Base-by-base conservation (phyloP, 37 sponge, comb jelly and placozoan genomes). In the Hexactinellida sp. region DNA sequence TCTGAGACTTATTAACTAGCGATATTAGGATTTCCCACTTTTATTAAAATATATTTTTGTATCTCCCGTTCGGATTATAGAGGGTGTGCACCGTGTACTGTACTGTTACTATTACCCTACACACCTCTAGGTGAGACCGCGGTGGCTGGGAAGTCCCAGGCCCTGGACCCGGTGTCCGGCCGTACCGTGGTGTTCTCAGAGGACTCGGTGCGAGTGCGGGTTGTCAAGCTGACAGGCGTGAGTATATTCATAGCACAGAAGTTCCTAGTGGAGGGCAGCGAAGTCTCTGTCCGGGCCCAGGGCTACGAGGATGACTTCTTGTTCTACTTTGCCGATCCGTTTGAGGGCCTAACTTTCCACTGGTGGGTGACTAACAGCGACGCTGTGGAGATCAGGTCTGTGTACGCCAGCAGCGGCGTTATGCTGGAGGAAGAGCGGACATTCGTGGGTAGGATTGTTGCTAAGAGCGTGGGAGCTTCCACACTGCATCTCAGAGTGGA, bases 291-390 rank as follows among this genome's bases (percentile, higher is more conserved):
- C 0, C 71, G 87, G 23, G 95, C 91, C 0, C 38, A 83, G 82
- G 95, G 94, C n/a, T 0, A 85, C 0, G 38, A 83, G 36, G 88
- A 89, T 38, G 95, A 95, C 83, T 89, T 89, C n/a, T 94, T 94
- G 23, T 93, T 95, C 54, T 30, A 89, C 30, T 95, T 95, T 76
- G 90, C 38, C 1, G 85, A 87, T 86, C 41, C 86, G 1, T n/a
- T 47, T n/a, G 89, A 88, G 0, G 88, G 88, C 0, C 36, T 95
- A 0, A 19, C 38, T 35, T 95, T 95, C 85, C 89, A 88, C 25
- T 95, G 95, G 95, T 89, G 90, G 0, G 88, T 85, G 16, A 85
- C 82, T 71, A 95, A 93, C 88, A 92, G 90, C 87, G 94, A 95
- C 55, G 88, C 90, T 9, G 54, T 91, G 24, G 85, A 90, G 3